Evolutionary conservation across 1,140 invertebrate genomes (phyloP), one percentile per base, ranked within the genome.

Genomic region (Ctenoplectra terminalis): DNA sequence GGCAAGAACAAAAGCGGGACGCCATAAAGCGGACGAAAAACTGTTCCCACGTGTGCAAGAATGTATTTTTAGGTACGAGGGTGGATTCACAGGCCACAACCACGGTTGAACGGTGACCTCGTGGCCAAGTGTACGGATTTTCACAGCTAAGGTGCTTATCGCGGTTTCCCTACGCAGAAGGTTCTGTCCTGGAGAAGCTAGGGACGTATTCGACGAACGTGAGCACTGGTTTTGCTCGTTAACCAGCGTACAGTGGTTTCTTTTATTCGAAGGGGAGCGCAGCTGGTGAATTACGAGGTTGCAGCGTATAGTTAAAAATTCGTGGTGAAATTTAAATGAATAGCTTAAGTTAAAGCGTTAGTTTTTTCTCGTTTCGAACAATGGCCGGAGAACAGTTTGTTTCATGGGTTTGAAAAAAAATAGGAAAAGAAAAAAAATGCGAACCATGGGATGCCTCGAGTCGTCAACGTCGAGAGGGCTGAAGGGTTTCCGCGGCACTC

Each of bases 51-150:
- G 54, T 1, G 70, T 1, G 26, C 29, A 48, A 20, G 40, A n/a
- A 1, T 26, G 17, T 15, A 40, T 9, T 5, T 9, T 40, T 9
- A 40, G 40, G 40, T 4, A 15, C 60, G 23, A n/a, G 50, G 54
- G 31, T 58, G 9, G 17, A 26, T 37, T 29, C 26, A 11, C 26
- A 17, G 23, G 17, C 29, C 34, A 5, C 11, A 15, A 17, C 9
- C 40, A 20, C 9, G 17, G 31, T 23, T 34, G 20, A 29, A 85
- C 50, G 26, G 31, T 78, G 54, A 75, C 60, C 71, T 26, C 61
- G 46, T 79, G 52, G 26, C 46, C 52, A 61, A 83, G 52, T 48
- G 43, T 17, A 61, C 50, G 37, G 31, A 82, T 69, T 72, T 85
- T 43, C 46, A 66, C 56, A 31, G 20, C 29, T 34, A n/a, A 79